Base-by-base conservation (phyloP, 1,140 invertebrate species). In the Meloidogyne exigua region DNA sequence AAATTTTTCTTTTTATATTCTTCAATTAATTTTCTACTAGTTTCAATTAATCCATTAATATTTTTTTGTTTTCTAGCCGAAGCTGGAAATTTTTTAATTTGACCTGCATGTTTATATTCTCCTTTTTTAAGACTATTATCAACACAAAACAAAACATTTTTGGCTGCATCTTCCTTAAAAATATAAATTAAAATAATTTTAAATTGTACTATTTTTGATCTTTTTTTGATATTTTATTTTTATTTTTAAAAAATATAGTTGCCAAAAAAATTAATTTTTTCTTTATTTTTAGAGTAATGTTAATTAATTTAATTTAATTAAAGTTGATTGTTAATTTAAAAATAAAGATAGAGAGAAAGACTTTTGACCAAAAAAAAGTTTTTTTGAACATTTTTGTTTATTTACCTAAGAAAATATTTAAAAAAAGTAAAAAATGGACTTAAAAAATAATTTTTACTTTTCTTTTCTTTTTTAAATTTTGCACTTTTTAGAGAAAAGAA, bases 141-240 rank as follows among this genome's bases (percentile, higher is more conserved):
- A 72, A 78, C 36, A 18, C 76, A 78, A 44, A 65, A 78, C 0
- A 74, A 18, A n/a, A 78, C 76, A 32, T 78, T 78, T 25, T 78
- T 32, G 5, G 76, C 76, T 13, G 76, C 76, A 2, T 21, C 15
- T 1, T 79, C 76, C 63, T 76, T 23, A 21, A 73, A 76, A 28
- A 13, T 21, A 5, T 57, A 28, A 36, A 39, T n/a, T 15, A n/a
- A n/a, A 49, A 49, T 57, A 44, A 18, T 44, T 44, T 44, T 44
- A 44, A 44, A 12, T 12, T 12, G 13, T 44, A 44, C 7, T 32
- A 32, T 32, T 32, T 18, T 49, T 18, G 15, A 15, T 18, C n/a
- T n/a, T 49, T 18, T 49, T 49, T 49, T 18, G 1, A 18, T 49
- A 49, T 49, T 49, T 49, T 49, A 15, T 2, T 49, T 18, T 10